phyloP scores from a whole-genome alignment of 2,797 vertebrate species.

The Melopsittacus undulatus region DNA sequence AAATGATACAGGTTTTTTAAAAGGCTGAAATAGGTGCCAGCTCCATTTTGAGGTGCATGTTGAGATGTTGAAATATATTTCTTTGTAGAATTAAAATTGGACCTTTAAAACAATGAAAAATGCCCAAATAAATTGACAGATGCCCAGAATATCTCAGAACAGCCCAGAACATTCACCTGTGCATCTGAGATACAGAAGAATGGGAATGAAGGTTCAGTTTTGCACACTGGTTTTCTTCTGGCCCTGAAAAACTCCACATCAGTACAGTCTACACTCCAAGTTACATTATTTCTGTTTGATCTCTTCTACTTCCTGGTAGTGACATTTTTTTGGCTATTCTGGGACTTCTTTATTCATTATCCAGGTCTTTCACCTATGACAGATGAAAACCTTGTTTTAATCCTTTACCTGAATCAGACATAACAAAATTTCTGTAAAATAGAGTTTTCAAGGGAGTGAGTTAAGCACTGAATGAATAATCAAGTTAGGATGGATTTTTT shows the following conservation, averaged over 20 bases:
- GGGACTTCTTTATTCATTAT: background rate
- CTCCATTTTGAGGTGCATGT: background rate
- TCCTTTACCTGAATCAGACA: background rate
- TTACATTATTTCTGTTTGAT: background rate
- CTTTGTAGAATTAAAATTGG: background rate
- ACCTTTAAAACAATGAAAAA: background rate
- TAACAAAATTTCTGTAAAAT: background rate
- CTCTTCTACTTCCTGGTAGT: background rate
- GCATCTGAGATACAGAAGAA: background rate
- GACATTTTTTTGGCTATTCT: background rate
- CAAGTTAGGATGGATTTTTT: background rate
- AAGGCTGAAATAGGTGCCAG: background rate
- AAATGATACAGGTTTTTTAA: background rate
- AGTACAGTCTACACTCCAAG: background rate
- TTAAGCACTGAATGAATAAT: background rate
- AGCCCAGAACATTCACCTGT: background rate
- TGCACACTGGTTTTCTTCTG: background rate
- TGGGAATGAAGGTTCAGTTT: background rate
- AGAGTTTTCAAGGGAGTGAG: background rate
- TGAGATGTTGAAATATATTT: background rate
- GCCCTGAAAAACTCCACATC: rapidly evolving
- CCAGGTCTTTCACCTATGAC: background rate
- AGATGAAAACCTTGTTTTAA: background rate
- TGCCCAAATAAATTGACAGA: rapidly evolving
- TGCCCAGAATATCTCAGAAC: background rate